phyloP scores from a whole-genome alignment of 2,797 vertebrate genomes.

The Semaprochilodus insignis region DNA sequence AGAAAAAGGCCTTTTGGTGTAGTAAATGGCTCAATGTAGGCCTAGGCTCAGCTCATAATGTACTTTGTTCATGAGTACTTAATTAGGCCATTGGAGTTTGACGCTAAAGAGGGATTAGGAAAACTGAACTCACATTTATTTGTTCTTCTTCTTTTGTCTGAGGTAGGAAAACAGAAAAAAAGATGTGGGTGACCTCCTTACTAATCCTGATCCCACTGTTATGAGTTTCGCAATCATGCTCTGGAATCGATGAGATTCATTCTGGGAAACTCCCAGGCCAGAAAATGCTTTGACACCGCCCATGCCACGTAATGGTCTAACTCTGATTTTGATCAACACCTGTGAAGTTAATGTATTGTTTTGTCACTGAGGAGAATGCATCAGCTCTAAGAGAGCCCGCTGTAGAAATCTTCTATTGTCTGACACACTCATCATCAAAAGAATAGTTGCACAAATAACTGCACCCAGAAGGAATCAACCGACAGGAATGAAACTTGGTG shows the following conservation, averaged over 20 bases:
- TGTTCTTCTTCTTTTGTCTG: conserved; percentile 36
- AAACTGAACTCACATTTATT: conserved; percentile 4
- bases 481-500: too few species aligned
- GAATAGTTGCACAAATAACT: too few species aligned
- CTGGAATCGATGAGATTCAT: background rate
- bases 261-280: background rate
- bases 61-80: background rate
- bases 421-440: background rate
- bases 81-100: background rate
- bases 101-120: conserved; percentile 13
- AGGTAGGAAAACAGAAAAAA: conserved; percentile 40
- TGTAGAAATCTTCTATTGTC: background rate
- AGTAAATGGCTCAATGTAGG: background rate
- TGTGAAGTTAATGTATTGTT: background rate
- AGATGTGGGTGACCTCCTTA: conserved; percentile 53
- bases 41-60: background rate
- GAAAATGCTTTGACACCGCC: background rate
- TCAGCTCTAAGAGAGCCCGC: background rate
- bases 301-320: background rate
- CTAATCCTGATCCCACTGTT: conserved; percentile 31
- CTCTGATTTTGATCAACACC: background rate
- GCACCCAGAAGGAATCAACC: too few species aligned
- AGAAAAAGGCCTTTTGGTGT: background rate
- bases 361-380: background rate
- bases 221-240: conserved; percentile 5